phyloP scores from a whole-genome alignment of 2,113 vertebrate species.

The Vidua chalybeata region DNA sequence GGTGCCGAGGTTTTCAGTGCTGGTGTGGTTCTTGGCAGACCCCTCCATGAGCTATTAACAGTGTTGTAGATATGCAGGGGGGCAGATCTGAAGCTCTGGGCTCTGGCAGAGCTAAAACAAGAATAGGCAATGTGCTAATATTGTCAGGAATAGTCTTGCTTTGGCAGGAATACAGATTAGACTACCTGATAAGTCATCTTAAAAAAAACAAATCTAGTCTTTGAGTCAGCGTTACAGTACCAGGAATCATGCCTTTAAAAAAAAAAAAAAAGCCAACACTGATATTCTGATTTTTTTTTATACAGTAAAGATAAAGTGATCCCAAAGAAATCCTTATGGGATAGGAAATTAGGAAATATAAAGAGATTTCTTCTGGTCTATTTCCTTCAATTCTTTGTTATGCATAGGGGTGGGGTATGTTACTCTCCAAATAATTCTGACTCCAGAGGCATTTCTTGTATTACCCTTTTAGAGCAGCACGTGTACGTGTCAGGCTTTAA shows the following conservation, averaged over 20 bases:
- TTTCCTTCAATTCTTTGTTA: neutral
- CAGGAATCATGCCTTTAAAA: neutral
- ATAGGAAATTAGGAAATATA: neutral
- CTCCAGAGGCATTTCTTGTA: neutral
- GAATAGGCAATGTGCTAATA: conserved; percentile 37
- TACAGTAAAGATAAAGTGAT: neutral
- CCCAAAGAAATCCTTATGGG: neutral
- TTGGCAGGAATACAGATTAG: conserved; percentile 29
- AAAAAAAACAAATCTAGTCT: neutral
- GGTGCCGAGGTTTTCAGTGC: neutral
- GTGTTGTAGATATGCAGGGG: neutral
- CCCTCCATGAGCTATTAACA: neutral
- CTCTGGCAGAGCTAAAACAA: conserved; percentile 24
- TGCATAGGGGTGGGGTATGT: rapidly evolving
- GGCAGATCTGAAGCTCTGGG: neutral
- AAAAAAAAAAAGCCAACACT: neutral
- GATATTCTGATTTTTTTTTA: neutral
- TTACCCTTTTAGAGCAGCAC: neutral
- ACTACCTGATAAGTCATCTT: conserved; percentile 11
- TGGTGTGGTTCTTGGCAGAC: neutral
- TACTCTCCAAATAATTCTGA: neutral
- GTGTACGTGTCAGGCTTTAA: neutral
- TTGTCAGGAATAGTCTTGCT: conserved; percentile 50
- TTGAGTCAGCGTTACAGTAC: neutral
- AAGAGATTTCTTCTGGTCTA: neutral